Evolutionary conservation across 2,888 invertebrate species (phyloP).

Genomic region (Meandrusa payeni): DNA sequence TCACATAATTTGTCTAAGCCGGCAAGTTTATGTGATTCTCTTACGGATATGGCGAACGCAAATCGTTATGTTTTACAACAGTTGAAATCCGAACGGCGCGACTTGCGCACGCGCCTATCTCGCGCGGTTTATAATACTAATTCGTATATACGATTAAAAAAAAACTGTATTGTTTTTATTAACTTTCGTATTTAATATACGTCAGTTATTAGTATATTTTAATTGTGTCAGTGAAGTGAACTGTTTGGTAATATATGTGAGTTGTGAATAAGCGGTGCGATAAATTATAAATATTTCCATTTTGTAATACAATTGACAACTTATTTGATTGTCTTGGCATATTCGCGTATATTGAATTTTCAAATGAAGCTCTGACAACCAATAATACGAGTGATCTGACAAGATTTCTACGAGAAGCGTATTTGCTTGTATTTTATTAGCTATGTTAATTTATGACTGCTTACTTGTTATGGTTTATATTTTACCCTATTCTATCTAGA

Average conservation of each 20-base stretch:
- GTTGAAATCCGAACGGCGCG: conserved; percentile 67
- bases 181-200: too few relatives aligned
- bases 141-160: conserved; percentile 24
- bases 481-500: too few relatives aligned
- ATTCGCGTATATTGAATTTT: conserved; percentile 8
- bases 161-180: conserved; percentile 30
- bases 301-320: conserved; percentile 1
- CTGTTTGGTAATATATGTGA: conserved; percentile 6
- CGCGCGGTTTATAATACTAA: conserved; percentile 37
- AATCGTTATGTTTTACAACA: conserved; percentile 45
- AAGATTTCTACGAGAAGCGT: too few relatives aligned
- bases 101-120: conserved; percentile 66
- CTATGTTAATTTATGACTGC: too few relatives aligned
- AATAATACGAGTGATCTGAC: too few relatives aligned
- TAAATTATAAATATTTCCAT: background rate
- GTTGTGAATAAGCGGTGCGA: conserved; percentile 15
- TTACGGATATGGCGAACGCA: conserved; percentile 31
- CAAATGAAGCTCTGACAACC: conserved; percentile 20
- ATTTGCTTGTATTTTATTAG: too few relatives aligned
- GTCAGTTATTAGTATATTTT: too few relatives aligned
- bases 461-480: too few relatives aligned
- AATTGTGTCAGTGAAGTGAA: conserved; percentile 25
- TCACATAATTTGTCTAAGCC: conserved; percentile 22
- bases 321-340: conserved; percentile 10
- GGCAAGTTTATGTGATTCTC: conserved; percentile 17